Percentiles rank a stretch among this genome's conserved stretches.
Evolutionary conservation across 2,113 vertebrate genomes (phyloP).

Genomic region (Hippopotamus amphibius): DNA sequence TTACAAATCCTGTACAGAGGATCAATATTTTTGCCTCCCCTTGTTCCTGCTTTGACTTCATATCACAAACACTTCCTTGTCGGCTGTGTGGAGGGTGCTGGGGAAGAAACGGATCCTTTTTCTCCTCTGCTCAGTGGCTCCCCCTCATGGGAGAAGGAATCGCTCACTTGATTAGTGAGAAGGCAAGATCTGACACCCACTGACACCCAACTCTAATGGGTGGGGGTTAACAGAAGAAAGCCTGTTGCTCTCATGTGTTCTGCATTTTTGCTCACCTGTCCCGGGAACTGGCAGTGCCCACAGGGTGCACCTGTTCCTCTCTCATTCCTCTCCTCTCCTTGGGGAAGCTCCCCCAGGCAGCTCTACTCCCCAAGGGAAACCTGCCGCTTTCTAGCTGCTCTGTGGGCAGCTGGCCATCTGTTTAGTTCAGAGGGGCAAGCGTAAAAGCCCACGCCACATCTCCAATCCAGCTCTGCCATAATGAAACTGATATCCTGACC

Average conservation of each 20-base stretch:
- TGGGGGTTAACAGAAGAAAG: background rate
- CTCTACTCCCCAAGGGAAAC: background rate
- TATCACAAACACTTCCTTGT: background rate
- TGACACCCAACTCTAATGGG: background rate
- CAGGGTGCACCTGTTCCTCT: background rate
- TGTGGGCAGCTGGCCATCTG: background rate
- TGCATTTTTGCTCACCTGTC: background rate
- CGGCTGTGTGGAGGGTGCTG: fast-evolving
- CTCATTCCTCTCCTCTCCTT: background rate
- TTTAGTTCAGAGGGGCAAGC: background rate
- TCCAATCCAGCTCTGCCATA: background rate
- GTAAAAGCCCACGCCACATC: background rate
- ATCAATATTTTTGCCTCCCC: background rate
- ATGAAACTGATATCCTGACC: background rate
- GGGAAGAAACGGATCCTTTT: background rate
- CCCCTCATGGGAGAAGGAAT: background rate
- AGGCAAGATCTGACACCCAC: background rate
- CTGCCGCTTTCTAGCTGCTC: background rate
- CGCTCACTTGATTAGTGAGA: background rate
- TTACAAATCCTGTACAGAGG: background rate
- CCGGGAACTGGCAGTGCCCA: background rate
- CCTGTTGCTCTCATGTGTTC: background rate
- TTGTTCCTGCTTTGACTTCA: background rate
- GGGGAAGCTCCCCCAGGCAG: background rate
- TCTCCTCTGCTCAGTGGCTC: background rate